phyloP scores from a whole-genome alignment of 2,797 vertebrate species.

The Tangara arthus region DNA sequence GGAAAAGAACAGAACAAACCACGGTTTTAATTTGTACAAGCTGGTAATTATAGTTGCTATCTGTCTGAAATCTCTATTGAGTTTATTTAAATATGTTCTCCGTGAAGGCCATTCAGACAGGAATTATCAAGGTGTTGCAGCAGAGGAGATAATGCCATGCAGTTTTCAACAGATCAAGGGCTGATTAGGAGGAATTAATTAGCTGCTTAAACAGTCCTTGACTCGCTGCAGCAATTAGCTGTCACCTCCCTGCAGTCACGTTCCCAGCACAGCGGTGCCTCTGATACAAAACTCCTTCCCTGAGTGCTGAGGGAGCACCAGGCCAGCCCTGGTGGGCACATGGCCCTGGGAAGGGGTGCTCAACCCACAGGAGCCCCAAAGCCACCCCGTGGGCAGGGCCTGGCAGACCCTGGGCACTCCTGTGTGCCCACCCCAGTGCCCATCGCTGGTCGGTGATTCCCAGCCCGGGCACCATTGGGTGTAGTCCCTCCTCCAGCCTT shows the following conservation, averaged over 20 bases:
- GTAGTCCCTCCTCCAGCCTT: neutral
- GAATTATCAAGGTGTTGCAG: constrained; percentile 68
- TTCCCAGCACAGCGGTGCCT: neutral
- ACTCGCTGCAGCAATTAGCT: constrained; percentile 62
- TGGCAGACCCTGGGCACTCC: neutral
- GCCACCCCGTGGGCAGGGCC: rapidly evolving
- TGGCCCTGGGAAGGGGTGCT: neutral
- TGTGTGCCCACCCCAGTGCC: neutral
- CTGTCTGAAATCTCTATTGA: constrained; percentile 70
- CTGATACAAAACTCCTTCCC: neutral
- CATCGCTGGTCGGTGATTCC: rapidly evolving
- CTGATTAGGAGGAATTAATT: constrained; percentile 74
- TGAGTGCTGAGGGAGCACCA: neutral
- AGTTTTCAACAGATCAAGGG: constrained; percentile 52
- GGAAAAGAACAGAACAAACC: constrained; percentile 62
- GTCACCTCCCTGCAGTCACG: constrained; percentile 8
- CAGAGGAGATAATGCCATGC: constrained; percentile 66
- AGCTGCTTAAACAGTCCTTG: constrained; percentile 65
- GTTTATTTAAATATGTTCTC: constrained; percentile 72
- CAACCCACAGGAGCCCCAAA: neutral
- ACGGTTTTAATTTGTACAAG: constrained; percentile 74
- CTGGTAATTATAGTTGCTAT: constrained; percentile 69
- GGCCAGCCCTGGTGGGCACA: neutral
- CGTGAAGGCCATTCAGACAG: constrained; percentile 52
- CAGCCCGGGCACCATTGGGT: rapidly evolving